A percentile compares a stretch with the other conserved stretches of the same genome.
These are phyloP conservation scores for Elymnias hypermnestra DNA, from an alignment of 1,140 invertebrate genomes.

Conservation along the genomic window DNA sequence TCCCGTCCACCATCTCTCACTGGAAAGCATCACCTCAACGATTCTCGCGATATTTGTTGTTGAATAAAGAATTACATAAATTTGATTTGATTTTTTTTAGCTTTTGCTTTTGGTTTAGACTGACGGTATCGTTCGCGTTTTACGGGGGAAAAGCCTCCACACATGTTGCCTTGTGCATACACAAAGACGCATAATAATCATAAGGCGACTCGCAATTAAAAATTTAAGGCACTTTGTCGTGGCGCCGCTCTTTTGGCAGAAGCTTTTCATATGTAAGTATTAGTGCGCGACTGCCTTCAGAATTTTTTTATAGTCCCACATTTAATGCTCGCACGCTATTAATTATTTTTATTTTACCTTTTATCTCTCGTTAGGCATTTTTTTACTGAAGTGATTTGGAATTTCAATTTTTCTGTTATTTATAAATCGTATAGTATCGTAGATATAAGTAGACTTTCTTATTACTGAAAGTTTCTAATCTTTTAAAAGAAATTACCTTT, in stretches of 20 bases:
- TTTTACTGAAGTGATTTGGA: not conserved
- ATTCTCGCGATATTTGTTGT: no score
- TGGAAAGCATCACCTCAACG: no score
- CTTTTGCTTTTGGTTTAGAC: constrained; percentile 24
- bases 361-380: constrained; percentile 5
- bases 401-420: no score
- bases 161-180: constrained; percentile 58
- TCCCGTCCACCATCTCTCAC: no score
- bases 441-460: no score
- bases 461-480: no score
- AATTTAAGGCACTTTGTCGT: constrained; percentile 71
- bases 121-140: constrained; percentile 24
- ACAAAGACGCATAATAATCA: constrained; percentile 72
- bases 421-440: no score
- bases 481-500: no score
- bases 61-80: no score
- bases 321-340: constrained; percentile 13
- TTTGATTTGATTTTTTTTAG: no score
- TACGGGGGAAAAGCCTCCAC: constrained; percentile 45
- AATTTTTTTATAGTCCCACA: constrained; percentile 11
- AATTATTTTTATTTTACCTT: constrained; percentile 8
- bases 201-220: constrained; percentile 69
- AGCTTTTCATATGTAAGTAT: constrained; percentile 32
- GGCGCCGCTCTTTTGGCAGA: constrained; percentile 36
- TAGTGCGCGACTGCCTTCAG: constrained; percentile 15